Evolutionary conservation across 2,888 invertebrate species (phyloP).

Genomic region (Ferdinandea cuprea): DNA sequence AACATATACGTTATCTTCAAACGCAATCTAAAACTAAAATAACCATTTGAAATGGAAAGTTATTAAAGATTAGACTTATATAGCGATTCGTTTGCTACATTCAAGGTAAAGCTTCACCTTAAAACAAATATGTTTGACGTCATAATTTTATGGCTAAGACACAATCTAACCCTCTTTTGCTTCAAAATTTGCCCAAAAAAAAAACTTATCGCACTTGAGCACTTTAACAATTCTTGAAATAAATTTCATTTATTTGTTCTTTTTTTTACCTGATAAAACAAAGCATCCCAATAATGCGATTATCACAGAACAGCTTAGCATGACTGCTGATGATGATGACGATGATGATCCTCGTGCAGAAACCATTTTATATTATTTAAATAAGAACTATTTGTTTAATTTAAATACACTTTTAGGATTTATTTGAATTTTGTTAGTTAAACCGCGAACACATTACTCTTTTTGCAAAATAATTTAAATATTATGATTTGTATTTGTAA

Average conservation of each 20-base stretch:
- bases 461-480: constrained; percentile 7
- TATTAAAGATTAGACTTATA: constrained; percentile 7
- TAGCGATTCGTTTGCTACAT: constrained; percentile 14
- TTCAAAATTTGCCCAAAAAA: no score
- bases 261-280: constrained; percentile 80
- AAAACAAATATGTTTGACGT: constrained; percentile 14
- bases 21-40: not conserved
- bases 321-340: constrained; percentile 43
- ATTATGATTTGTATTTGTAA: not conserved
- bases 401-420: not conserved
- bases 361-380: constrained; percentile 31
- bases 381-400: not conserved
- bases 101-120: not conserved
- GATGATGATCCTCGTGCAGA: constrained; percentile 55
- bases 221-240: constrained; percentile 19
- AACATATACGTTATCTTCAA: no score
- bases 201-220: not conserved
- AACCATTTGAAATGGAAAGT: constrained; percentile 41
- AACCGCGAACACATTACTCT: constrained; percentile 16
- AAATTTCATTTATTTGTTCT: no score
- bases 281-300: constrained; percentile 78
- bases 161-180: not conserved
- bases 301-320: constrained; percentile 77
- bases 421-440: not conserved
- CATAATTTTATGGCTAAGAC: not conserved